These are phyloP conservation scores for Notarius quadriscutis DNA, from an alignment of 2,113 vertebrate genomes.

Conservation along the genomic window DNA sequence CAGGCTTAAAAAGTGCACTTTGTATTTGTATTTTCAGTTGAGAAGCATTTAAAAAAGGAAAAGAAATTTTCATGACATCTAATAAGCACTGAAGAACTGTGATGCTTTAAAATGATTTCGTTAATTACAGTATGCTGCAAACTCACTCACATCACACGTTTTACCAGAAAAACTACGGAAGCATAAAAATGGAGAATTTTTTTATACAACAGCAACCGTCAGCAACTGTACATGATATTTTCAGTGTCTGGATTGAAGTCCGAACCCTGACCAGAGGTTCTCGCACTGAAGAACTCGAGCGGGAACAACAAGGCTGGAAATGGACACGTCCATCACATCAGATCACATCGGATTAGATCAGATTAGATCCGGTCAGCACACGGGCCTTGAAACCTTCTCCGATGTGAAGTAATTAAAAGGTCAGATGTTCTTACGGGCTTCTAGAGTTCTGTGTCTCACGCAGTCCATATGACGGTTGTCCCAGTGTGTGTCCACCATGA, in stretches of 20 bases:
- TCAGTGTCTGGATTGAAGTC: conserved; percentile 12
- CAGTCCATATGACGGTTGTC: background rate
- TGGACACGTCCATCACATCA: background rate
- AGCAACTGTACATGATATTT: conserved; percentile 10
- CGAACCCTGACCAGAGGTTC: conserved; percentile 26
- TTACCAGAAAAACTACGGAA: conserved; percentile 45
- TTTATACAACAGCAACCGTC: conserved; percentile 13
- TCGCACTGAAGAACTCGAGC: conserved; percentile 1
- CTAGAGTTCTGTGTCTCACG: conserved; percentile 7
- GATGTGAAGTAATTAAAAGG: conserved; percentile 1
- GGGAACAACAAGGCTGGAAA: background rate
- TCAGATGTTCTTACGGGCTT: conserved; percentile 37
- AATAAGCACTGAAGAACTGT: conserved; percentile 36
- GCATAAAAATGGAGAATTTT: conserved; percentile 35
- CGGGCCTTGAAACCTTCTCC: background rate
- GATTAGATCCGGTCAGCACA: background rate
- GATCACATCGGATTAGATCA: background rate
- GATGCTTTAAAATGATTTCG: conserved; percentile 24
- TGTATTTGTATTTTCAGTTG: conserved; percentile 8
- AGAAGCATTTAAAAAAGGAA: conserved; percentile 30
- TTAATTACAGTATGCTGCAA: conserved; percentile 37
- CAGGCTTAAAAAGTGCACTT: conserved; percentile 35
- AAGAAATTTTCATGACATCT: conserved; percentile 6
- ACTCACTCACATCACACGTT: conserved; percentile 41
- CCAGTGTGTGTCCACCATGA: conserved; percentile 21